Percentiles rank a stretch among this genome's conserved stretches.
Conservation (phyloP, 2,888 invertebrate species). For the Conchocele bisecta region DNA sequence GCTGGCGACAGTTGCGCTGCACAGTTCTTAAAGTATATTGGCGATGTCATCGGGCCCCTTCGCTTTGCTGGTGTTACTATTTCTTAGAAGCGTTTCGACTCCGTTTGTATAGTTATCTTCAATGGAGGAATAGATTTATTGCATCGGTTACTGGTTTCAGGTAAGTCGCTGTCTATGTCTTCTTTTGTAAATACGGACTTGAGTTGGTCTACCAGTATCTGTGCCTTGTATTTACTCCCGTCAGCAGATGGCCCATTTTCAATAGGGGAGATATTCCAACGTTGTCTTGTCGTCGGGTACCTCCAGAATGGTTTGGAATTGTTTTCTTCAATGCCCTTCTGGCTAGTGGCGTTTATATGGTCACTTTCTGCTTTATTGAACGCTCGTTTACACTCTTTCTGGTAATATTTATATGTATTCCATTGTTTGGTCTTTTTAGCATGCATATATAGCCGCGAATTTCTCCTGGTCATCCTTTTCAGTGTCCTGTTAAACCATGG, state of each 20-base stretch:
- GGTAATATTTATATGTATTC: neutral
- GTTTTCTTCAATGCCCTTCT: constrained; percentile 12
- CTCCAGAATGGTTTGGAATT: constrained; percentile 42
- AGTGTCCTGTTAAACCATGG: constrained; percentile 20
- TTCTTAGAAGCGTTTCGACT: constrained; percentile 11
- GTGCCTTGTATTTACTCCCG: constrained; percentile 24
- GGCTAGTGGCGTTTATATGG: neutral
- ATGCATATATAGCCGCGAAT: neutral
- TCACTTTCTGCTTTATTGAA: constrained; percentile 5
- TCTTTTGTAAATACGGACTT: constrained; percentile 44
- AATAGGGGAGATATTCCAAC: constrained; percentile 27
- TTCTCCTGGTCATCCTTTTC: constrained; percentile 13
- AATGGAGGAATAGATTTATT: neutral
- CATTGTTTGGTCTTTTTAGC: constrained; percentile 5
- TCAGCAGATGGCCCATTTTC: constrained; percentile 22
- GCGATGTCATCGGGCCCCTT: constrained; percentile 18
- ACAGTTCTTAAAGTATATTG: constrained; percentile 27
- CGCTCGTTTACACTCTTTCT: constrained; percentile 19
- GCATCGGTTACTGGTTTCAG: neutral
- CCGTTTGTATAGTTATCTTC: constrained; percentile 6
- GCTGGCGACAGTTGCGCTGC: constrained; percentile 11
- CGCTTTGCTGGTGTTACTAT: constrained; percentile 12
- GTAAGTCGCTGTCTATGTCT: neutral
- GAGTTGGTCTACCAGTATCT: constrained; percentile 33
- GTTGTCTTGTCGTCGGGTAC: constrained; percentile 31